These are phyloP conservation scores for Sula dactylatra DNA, from an alignment of 2,113 vertebrate species.

Conservation along the genomic window DNA sequence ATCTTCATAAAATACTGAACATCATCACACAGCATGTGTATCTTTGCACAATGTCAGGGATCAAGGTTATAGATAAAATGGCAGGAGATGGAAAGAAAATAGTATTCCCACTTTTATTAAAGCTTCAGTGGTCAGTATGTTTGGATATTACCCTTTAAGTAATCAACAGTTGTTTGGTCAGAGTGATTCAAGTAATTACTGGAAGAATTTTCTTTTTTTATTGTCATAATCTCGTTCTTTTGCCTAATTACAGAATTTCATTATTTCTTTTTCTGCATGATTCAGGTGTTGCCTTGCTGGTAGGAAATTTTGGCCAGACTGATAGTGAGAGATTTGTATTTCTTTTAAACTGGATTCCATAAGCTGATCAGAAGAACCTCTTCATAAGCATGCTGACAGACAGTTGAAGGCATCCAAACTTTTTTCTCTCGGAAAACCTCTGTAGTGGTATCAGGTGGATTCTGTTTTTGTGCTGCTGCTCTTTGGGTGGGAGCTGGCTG, in stretches of 20 bases:
- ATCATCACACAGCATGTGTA: not conserved
- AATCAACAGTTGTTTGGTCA: not conserved
- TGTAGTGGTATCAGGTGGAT: rapidly evolving
- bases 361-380: not conserved
- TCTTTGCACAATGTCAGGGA: not conserved
- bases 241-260: not conserved
- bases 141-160: not conserved
- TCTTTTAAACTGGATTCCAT: not conserved
- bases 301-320: not conserved
- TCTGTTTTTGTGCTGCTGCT: not conserved
- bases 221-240: not conserved
- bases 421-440: not conserved
- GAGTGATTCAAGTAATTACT: not conserved
- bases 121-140: not conserved
- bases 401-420: not conserved
- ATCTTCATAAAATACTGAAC: not conserved
- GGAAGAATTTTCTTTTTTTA: not conserved
- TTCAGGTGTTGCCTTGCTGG: not conserved
- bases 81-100: not conserved
- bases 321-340: not conserved
- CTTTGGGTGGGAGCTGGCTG: not conserved
- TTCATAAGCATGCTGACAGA: not conserved
- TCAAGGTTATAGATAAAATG: not conserved
- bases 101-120: not conserved
- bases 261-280: not conserved